Percentiles rank a stretch among this genome's conserved stretches.
Conservation (phyloP, 2,888 invertebrate genomes). For the Tanypteryx hageni region DNA sequence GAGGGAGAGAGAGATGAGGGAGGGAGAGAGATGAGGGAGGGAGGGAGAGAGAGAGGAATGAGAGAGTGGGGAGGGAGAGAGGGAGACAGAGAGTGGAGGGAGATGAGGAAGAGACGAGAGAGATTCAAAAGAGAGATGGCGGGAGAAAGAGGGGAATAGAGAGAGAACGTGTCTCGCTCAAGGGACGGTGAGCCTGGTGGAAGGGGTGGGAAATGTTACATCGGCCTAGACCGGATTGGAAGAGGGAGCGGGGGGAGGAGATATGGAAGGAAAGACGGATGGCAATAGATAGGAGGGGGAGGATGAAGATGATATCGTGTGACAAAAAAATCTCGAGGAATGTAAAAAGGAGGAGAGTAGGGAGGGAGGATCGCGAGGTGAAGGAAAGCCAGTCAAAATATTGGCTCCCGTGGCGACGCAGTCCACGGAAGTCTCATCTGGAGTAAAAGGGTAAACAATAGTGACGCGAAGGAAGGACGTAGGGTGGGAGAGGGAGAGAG, state of each 20-base stretch:
- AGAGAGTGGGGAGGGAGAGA: background rate
- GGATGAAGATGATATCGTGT: background rate
- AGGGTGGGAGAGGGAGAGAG: background rate
- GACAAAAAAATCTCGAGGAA: background rate
- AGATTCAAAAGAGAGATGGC: no score
- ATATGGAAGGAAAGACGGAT: background rate
- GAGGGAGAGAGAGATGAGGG: background rate
- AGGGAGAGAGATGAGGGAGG: background rate
- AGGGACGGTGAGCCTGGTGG: background rate
- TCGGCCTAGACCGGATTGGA: background rate
- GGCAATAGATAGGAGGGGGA: background rate
- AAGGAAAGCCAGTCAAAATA: conserved; percentile 42
- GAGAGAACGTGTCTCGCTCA: background rate
- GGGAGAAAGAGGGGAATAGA: background rate
- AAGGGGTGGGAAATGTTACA: background rate
- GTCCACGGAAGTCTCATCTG: background rate
- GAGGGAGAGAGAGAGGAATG: background rate
- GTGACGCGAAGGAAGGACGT: background rate
- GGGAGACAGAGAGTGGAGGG: background rate
- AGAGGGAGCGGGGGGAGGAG: conserved; percentile 17
- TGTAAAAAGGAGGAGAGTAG: background rate
- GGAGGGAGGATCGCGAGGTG: background rate
- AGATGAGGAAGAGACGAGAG: no score
- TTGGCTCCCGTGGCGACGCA: background rate
- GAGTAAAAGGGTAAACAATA: conserved; percentile 54